Evolutionary conservation across 2,113 vertebrate genomes (phyloP).

Genomic region (Charadrius vociferus): DNA sequence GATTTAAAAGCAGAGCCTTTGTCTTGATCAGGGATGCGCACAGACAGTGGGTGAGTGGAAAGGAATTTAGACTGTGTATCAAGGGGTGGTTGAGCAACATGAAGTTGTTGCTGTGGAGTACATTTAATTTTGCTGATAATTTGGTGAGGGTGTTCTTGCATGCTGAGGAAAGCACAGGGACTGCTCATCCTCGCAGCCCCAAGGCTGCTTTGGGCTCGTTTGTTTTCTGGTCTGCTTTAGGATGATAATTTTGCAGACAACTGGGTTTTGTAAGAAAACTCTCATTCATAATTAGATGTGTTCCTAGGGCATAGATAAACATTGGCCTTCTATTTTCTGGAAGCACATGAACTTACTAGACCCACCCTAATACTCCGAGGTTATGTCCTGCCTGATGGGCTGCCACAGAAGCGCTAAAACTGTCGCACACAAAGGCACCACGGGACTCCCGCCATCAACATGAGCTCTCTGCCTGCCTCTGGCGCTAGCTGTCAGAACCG

Average conservation of each 20-base stretch:
- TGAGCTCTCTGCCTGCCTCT: slow-evolving; percentile 32
- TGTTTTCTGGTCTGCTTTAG: not conserved
- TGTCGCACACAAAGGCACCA: slow-evolving; percentile 1
- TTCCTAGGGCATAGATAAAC: not conserved
- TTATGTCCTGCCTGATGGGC: slow-evolving; percentile 4
- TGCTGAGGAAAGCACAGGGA: not conserved
- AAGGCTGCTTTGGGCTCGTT: not conserved
- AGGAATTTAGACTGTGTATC: not conserved
- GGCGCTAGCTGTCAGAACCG: not conserved
- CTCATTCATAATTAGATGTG: not conserved
- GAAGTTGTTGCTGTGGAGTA: not conserved
- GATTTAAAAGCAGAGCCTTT: not conserved
- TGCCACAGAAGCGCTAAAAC: slow-evolving; percentile 5
- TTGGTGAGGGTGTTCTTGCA: not conserved
- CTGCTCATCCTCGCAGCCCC: not conserved
- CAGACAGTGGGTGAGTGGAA: not conserved
- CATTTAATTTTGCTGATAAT: not conserved
- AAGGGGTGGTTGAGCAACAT: not conserved
- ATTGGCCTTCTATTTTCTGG: not conserved
- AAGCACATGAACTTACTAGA: not conserved
- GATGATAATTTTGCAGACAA: not conserved
- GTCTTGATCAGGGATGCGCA: not conserved
- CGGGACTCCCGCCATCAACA: slow-evolving; percentile 9
- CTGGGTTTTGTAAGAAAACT: not conserved
- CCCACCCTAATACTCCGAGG: not conserved